Conservation (phyloP, 2,113 vertebrate genomes). For the Casuarius casuarius region DNA sequence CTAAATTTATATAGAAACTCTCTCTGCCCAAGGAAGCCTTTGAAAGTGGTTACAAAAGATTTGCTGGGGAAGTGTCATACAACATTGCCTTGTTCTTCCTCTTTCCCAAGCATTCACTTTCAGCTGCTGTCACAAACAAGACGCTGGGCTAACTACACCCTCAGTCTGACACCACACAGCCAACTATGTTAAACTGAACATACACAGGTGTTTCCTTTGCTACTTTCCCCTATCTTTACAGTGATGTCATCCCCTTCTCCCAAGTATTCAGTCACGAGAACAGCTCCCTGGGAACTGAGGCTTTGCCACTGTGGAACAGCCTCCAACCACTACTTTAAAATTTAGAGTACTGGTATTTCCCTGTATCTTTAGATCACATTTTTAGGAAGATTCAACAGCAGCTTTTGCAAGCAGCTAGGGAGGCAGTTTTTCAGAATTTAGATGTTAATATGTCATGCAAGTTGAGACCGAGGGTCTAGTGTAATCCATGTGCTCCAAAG, state of each 20-base stretch:
- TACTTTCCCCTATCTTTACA: neutral
- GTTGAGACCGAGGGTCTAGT: neutral
- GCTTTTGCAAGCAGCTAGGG: neutral
- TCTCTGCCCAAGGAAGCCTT: neutral
- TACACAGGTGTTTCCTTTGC: neutral
- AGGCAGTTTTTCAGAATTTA: neutral
- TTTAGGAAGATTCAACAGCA: neutral
- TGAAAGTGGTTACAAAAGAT: neutral
- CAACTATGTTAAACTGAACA: neutral
- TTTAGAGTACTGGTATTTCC: neutral
- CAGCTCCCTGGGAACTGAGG: neutral
- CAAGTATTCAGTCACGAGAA: neutral
- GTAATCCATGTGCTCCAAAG: neutral
- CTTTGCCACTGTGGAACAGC: neutral
- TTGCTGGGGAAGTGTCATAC: too few species aligned
- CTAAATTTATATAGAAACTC: neutral
- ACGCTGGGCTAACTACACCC: accelerated
- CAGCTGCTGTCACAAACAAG: neutral
- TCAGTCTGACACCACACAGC: neutral
- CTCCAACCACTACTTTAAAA: too few species aligned
- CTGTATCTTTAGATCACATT: accelerated
- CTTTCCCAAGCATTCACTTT: neutral
- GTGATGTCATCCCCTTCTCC: neutral
- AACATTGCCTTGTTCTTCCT: neutral
- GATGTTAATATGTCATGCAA: accelerated